Evolutionary conservation across 2,888 invertebrate genomes (phyloP).

Genomic region (Limnephilus marmoratus): DNA sequence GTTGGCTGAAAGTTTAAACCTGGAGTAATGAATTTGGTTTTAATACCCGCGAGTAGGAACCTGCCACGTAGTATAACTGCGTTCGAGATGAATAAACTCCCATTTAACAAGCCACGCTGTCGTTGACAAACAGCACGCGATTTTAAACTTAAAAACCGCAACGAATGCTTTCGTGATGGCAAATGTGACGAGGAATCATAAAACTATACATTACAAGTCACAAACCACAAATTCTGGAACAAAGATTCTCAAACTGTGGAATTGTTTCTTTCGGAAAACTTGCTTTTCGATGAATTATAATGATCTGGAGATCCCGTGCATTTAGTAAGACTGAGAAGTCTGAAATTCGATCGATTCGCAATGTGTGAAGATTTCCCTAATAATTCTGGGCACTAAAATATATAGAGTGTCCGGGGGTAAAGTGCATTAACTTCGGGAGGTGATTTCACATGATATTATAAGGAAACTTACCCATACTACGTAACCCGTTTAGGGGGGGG

Average conservation of each 20-base stretch:
- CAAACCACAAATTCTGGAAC: neutral
- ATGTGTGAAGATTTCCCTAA: too few relatives aligned
- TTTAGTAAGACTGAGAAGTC: too few relatives aligned
- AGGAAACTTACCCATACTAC: too few relatives aligned
- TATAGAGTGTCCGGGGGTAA: too few relatives aligned
- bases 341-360: too few relatives aligned
- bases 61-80: neutral
- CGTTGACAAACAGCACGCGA: slow-evolving; percentile 8
- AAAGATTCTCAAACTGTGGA: neutral
- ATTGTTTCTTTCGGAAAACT: too few relatives aligned
- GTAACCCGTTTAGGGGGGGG: too few relatives aligned
- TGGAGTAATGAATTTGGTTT: neutral
- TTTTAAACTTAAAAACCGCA: slow-evolving; percentile 3
- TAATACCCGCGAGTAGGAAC: neutral
- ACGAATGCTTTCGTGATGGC: slow-evolving; percentile 16
- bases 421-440: too few relatives aligned
- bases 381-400: too few relatives aligned
- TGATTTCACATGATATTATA: too few relatives aligned
- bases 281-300: too few relatives aligned
- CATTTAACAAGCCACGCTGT: neutral
- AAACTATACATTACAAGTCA: neutral
- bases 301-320: too few relatives aligned
- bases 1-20: neutral
- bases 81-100: slow-evolving; percentile 23
- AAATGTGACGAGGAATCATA: neutral